Conservation (phyloP, 2,888 invertebrate genomes). For the Coremacera marginata region DNA sequence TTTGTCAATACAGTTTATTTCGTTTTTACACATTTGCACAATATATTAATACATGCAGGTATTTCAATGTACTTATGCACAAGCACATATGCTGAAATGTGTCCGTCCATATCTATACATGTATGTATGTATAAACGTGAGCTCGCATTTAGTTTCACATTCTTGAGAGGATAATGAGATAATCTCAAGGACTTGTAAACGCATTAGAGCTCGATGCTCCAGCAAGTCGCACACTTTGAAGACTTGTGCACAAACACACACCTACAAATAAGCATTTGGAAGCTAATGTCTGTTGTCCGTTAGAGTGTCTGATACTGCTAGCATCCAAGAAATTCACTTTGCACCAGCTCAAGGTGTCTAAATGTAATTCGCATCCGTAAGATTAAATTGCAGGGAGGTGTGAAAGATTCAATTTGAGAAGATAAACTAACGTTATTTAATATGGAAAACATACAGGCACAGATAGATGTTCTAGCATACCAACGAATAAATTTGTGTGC, state of each 20-base stretch:
- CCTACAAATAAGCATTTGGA: neutral
- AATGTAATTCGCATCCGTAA: constrained; percentile 27
- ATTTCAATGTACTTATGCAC: constrained; percentile 39
- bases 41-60: constrained; percentile 48
- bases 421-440: constrained; percentile 26
- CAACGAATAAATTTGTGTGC: constrained; percentile 14
- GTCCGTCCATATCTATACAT: constrained; percentile 4
- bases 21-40: constrained; percentile 26
- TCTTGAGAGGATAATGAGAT: constrained; percentile 61
- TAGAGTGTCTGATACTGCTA: neutral
- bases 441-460: constrained; percentile 22
- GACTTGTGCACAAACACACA: neutral
- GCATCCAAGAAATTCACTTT: constrained; percentile 22
- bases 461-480: neutral
- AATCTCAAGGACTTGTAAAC: constrained; percentile 64
- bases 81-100: no score
- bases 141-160: constrained; percentile 30
- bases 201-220: constrained; percentile 54
- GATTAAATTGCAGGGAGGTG: constrained; percentile 41
- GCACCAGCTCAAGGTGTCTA: constrained; percentile 27
- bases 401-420: constrained; percentile 26
- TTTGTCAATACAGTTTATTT: neutral
- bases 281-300: constrained; percentile 13
- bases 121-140: neutral
- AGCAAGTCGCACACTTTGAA: neutral